phyloP scores from a whole-genome alignment of 2,797 vertebrate genomes.

The Salarias fasciatus region DNA sequence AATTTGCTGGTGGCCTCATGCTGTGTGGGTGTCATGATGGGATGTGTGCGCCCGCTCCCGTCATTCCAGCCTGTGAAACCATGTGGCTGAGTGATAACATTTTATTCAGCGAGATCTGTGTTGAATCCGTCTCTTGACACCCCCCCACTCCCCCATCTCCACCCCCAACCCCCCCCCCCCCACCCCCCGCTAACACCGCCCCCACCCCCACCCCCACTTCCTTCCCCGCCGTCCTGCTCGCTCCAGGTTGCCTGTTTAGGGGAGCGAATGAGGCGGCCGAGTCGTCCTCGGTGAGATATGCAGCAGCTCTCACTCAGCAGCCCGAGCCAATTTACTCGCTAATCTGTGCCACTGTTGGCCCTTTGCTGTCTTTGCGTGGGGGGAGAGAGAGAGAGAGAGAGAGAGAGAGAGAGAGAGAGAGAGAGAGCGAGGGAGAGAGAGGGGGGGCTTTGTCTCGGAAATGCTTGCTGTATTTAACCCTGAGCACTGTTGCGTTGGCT shows the following conservation, averaged over 20 bases:
- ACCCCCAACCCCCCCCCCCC: constrained; percentile 16
- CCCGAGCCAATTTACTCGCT: constrained; percentile 57
- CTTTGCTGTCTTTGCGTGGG: constrained; percentile 35
- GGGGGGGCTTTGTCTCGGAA: constrained; percentile 49
- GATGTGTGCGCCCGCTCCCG: constrained; percentile 24
- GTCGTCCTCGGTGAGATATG: constrained; percentile 49
- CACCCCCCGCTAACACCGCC: constrained; percentile 3
- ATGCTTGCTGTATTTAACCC: constrained; percentile 44
- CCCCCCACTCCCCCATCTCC: neutral
- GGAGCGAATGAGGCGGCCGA: constrained; percentile 21
- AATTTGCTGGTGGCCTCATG: constrained; percentile 12
- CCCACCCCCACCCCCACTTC: constrained; percentile 8
- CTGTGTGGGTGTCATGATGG: constrained; percentile 47
- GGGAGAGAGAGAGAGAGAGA: constrained; percentile 28
- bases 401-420: too few species aligned
- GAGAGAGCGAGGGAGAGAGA: too few species aligned
- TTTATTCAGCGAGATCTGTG: constrained; percentile 33
- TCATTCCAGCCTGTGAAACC: constrained; percentile 32
- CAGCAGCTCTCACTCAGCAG: constrained; percentile 43
- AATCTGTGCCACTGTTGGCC: constrained; percentile 56
- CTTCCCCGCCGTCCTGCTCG: neutral
- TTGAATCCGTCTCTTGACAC: constrained; percentile 33
- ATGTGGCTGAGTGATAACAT: constrained; percentile 63
- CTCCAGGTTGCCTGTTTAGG: constrained; percentile 26
- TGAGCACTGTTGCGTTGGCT: constrained; percentile 42